Percentiles rank a stretch among this genome's conserved stretches.
phyloP scores from a whole-genome alignment of 2,797 vertebrate species.

The Arrhamphus sclerolepis region DNA sequence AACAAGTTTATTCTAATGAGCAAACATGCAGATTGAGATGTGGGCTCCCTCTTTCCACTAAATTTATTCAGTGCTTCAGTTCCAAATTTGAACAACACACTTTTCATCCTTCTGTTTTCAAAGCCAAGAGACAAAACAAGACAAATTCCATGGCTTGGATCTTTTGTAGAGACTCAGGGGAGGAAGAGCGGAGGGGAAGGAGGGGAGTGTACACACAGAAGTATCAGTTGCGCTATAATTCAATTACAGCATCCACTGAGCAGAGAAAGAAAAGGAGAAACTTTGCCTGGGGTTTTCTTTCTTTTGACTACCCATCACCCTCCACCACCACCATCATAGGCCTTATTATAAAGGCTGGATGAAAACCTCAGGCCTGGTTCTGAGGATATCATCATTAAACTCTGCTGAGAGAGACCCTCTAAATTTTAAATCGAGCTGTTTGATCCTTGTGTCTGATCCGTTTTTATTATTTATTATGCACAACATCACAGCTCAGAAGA shows the following conservation, averaged over 20 bases:
- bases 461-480: slow-evolving; percentile 83
- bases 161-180: slow-evolving; percentile 33
- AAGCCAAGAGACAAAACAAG: slow-evolving; percentile 51
- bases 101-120: slow-evolving; percentile 44
- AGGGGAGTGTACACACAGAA: slow-evolving; percentile 29
- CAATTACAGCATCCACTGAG: slow-evolving; percentile 59
- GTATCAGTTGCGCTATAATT: slow-evolving; percentile 68
- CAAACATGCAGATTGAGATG: slow-evolving; percentile 3
- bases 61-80: slow-evolving; percentile 11
- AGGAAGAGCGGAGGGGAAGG: background rate
- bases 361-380: slow-evolving; percentile 37
- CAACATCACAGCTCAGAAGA: slow-evolving; percentile 24
- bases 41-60: background rate
- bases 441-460: slow-evolving; percentile 72
- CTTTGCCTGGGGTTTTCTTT: slow-evolving; percentile 57
- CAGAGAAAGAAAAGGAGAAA: slow-evolving; percentile 50
- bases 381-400: slow-evolving; percentile 77
- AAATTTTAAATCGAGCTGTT: slow-evolving; percentile 63
- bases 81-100: slow-evolving; percentile 17
- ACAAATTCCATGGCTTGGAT: slow-evolving; percentile 45
- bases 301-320: slow-evolving; percentile 43
- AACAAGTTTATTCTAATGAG: slow-evolving; percentile 41
- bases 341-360: slow-evolving; percentile 38
- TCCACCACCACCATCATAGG: slow-evolving; percentile 25
- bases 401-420: slow-evolving; percentile 47